phyloP scores from a whole-genome alignment of 2,797 vertebrate species.

The Anableps anableps region DNA sequence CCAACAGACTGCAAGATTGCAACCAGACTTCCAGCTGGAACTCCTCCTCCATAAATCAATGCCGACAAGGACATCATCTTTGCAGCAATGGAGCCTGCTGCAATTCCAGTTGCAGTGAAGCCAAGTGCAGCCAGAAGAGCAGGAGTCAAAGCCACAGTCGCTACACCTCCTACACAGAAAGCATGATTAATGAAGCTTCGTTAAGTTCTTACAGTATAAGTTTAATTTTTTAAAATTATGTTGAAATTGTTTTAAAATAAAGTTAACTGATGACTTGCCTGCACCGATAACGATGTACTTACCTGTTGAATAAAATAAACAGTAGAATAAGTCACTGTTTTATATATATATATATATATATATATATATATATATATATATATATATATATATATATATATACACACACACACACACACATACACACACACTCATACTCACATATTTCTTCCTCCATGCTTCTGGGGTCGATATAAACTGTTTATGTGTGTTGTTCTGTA shows the following conservation, averaged over 20 bases:
- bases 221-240: not conserved
- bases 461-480: not conserved
- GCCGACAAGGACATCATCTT: conserved; percentile 36
- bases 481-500: not conserved
- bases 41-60: conserved; percentile 18
- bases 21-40: conserved; percentile 14
- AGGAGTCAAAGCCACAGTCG: conserved; percentile 16
- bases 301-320: conserved; percentile 4
- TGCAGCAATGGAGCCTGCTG: conserved; percentile 25
- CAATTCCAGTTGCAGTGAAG: conserved; percentile 38
- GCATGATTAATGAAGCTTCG: not conserved
- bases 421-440: not conserved
- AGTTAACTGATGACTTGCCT: not conserved
- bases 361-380: no score
- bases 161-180: conserved; percentile 6
- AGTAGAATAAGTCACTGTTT: not conserved
- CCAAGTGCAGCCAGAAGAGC: not conserved
- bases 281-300: not conserved
- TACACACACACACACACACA: no score
- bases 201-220: not conserved
- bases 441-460: not conserved
- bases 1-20: conserved; percentile 30
- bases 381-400: no score
- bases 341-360: not conserved
- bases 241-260: not conserved